These are phyloP conservation scores for Tragelaphus imberbis DNA, from an alignment of 2,113 vertebrate genomes.

Conservation along the genomic window DNA sequence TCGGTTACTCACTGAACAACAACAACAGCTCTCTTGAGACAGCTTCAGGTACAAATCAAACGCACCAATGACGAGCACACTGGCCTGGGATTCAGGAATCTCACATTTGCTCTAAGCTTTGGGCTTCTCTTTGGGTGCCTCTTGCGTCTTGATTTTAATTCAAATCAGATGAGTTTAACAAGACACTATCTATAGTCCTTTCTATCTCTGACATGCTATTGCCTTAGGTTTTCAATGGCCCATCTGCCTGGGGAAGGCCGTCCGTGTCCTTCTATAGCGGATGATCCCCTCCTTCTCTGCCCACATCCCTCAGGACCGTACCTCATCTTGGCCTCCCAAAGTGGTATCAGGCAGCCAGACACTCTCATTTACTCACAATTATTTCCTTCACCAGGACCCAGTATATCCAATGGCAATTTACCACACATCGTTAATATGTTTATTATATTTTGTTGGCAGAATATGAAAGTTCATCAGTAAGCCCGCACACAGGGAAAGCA, in stretches of 20 bases:
- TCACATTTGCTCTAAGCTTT: neutral
- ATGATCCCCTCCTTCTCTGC: neutral
- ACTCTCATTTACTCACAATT: slow-evolving; percentile 69
- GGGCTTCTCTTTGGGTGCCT: neutral
- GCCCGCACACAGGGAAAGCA: slow-evolving; percentile 73
- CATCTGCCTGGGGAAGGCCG: neutral
- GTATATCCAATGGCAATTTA: slow-evolving; percentile 71
- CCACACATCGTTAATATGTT: slow-evolving; percentile 77
- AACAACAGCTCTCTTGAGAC: neutral
- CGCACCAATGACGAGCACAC: neutral
- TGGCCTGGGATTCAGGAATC: neutral
- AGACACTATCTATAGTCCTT: neutral
- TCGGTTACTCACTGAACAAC: neutral
- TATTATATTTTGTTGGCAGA: slow-evolving; percentile 72
- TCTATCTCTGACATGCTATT: neutral
- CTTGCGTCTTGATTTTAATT: neutral
- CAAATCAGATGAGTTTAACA: neutral
- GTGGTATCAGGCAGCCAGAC: slow-evolving; percentile 40
- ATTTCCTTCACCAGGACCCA: slow-evolving; percentile 54
- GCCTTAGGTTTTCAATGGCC: neutral
- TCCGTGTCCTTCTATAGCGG: rapidly evolving
- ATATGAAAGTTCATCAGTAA: slow-evolving; percentile 75
- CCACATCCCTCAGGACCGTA: neutral
- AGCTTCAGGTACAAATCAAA: neutral
- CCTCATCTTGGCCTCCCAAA: neutral